Evolutionary conservation across 30 jellyfish, hydroid and myxozoan genomes (phyloP), one percentile per base, ranked within the genome.

Genomic region (Turritopsis rubra): DNA sequence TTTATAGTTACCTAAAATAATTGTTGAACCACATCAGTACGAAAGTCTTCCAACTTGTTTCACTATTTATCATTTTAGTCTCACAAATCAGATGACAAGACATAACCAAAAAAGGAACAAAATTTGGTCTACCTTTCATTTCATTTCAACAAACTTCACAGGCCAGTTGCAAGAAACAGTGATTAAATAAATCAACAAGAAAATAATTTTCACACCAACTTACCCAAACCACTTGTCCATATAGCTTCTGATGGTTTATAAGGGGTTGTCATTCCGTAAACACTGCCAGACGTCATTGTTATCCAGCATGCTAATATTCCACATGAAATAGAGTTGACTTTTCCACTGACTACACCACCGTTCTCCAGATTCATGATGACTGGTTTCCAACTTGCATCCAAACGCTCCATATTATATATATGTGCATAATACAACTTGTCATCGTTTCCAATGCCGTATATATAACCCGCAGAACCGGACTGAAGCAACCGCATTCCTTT

Each of bases 301-400:
- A 82, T 65, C 88, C 88, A 82, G 73, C 88, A 82, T 1, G 83
- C 71, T 20, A 41, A 82, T 23, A 13, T 21, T 21, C 83, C 72
- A n/a, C 88, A 82, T 21, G 88, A 82, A 16, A 82, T 82, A 20
- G 30, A 21, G 54, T 53, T 80, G 1, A 80, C 19, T 0, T 27
- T 80, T 21, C 81, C 79, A 82, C 52, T 3, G 8, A 82, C 31
- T 25, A 75, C 53, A 52, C 79, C 82, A 80, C 53, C 18, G 29
- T 25, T 29, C 26, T 66, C 31, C 0, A 71, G n/a, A 9, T 28
- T 71, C 28, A 29, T 71, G 28, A 66, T 52, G 20, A 82, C 65
- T 65, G 73, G 88, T 41, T 82, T 54, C 88, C 88, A 82, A 18
- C 31, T 66, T 27, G 26, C 88, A 71, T 82, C 88, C 66, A 82